Evolutionary conservation across 2,888 invertebrate genomes (phyloP), one percentile per base, ranked within the genome.

Genomic region (Leptopilina drosophilae): DNA sequence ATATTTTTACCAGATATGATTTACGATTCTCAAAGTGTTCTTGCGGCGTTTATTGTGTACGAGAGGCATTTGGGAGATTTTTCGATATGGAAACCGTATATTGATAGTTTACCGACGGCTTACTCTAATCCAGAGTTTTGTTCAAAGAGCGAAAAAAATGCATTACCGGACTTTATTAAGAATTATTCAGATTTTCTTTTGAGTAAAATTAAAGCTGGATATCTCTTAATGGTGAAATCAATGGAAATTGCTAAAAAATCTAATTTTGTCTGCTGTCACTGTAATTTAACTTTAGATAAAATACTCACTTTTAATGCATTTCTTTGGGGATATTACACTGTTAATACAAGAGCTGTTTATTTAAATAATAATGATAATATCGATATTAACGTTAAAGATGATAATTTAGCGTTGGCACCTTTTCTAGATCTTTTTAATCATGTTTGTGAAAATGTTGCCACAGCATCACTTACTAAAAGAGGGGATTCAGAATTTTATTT

Each of bases 371-470:
- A 92, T 81, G n/a, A 56, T 7, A 7, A 73, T 73, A 14, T 11
- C n/a, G 92, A 93, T 77, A 80, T 88, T 33, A 87, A 85, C 76
- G 78, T 90, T 62, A 85, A 83, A 75, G 78, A 80, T 3, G 87
- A 93, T 83, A 91, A 90, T 84, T 84, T 93, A 92, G 97, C 97
- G 6, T 91, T 98, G 75, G 97, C 97, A 82, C 98, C 98, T 0
- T 97, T 95, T 90, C 93, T 98, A 81, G 98, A 98, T 91, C 94
- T 98, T 92, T 96, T 98, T 82, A 98, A 98, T 93, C 98, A 98
- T 89, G 95, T 95, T 78, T 93, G 94, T 81, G 88, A 92, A 78
- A 94, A 94, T 5, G 92, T 92, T 82, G 95, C 95, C 2, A 88
- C 91, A 46, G 93, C 93, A 0, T 88, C 89, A 66, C 78, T 93